Evolutionary conservation across 2,113 vertebrate genomes (phyloP).

Genomic region (Rhipidura dahli): DNA sequence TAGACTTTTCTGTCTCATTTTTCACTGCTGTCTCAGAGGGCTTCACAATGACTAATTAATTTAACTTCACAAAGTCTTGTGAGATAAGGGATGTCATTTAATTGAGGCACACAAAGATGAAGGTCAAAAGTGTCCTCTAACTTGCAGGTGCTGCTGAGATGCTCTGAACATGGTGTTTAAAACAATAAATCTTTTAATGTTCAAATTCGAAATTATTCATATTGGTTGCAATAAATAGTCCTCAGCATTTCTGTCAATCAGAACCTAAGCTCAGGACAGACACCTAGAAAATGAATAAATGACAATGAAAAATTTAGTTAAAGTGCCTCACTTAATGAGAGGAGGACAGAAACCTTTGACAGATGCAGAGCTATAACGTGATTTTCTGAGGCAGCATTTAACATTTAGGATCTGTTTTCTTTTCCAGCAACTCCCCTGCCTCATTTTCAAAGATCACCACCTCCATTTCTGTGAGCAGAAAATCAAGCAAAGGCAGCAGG

Average conservation of each 20-base stretch:
- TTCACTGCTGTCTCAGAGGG: slow-evolving; percentile 32
- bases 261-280: background rate
- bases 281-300: background rate
- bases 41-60: slow-evolving; percentile 56
- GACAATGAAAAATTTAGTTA: background rate
- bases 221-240: background rate
- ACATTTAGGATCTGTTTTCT: background rate
- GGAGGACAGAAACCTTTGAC: background rate
- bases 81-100: slow-evolving; percentile 27
- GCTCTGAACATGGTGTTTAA: background rate
- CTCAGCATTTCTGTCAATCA: background rate
- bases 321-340: background rate
- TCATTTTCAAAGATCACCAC: background rate
- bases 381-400: slow-evolving; percentile 13
- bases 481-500: background rate
- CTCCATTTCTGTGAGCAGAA: background rate
- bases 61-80: slow-evolving; percentile 22
- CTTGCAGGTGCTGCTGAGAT: background rate
- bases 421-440: background rate
- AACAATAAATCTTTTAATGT: background rate
- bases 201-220: background rate
- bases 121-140: slow-evolving; percentile 20
- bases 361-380: background rate
- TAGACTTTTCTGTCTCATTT: slow-evolving; percentile 41
- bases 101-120: slow-evolving; percentile 1